Percentiles rank a stretch among this genome's conserved stretches.
Evolutionary conservation across 2,888 invertebrate genomes (phyloP).

Genomic region (Reticulitermes lucifugus): DNA sequence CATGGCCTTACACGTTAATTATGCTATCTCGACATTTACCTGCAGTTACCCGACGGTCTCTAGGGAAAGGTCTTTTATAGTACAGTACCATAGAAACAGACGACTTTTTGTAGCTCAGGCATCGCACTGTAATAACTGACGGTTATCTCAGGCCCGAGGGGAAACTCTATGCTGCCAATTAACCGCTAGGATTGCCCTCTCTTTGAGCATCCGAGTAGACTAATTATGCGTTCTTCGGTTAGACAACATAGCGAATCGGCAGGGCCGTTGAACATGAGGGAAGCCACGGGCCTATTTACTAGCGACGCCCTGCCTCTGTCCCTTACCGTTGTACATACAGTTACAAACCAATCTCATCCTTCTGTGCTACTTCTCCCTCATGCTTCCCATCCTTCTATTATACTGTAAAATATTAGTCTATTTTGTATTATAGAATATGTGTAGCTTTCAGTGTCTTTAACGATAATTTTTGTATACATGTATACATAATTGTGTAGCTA

Average conservation of each 20-base stretch:
- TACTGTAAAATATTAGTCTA: neutral
- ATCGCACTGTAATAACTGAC: no score
- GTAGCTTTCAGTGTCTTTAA: constrained; percentile 8
- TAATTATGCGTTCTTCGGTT: constrained; percentile 6
- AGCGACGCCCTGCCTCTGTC: neutral
- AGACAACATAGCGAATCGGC: neutral
- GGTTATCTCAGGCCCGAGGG: neutral
- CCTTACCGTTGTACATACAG: neutral
- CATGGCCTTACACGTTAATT: no score
- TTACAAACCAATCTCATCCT: neutral
- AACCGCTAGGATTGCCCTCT: constrained; percentile 8
- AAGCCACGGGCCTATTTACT: neutral
- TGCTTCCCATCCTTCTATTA: neutral
- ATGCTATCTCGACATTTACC: neutral
- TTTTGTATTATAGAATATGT: neutral
- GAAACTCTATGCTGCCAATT: neutral
- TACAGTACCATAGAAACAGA: neutral
- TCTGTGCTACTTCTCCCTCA: neutral
- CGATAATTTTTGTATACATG: neutral
- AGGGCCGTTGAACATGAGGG: neutral
- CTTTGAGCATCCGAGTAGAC: constrained; percentile 11
- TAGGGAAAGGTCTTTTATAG: neutral
- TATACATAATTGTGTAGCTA: neutral
- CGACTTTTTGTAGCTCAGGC: neutral
- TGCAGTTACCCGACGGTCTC: neutral